These are phyloP conservation scores for Cryptomyrus ogoouensis DNA, from an alignment of 2,113 vertebrate species.

Conservation along the genomic window DNA sequence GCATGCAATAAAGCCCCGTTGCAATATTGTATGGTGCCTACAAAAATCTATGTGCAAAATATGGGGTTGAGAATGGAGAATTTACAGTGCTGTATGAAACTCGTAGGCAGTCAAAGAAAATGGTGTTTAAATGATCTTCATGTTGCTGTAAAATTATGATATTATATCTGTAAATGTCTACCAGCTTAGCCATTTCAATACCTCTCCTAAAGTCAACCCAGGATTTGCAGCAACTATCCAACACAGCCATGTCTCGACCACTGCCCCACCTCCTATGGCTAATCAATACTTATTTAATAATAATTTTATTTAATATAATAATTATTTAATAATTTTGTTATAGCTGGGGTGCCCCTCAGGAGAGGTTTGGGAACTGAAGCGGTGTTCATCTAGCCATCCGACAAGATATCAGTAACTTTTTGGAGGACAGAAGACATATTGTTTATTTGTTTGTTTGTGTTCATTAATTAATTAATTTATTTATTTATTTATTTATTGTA, in stretches of 20 bases:
- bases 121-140: not conserved
- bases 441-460: not conserved
- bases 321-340: not conserved
- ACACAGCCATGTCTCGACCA: not conserved
- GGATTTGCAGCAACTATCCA: not conserved
- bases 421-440: not conserved
- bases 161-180: not conserved
- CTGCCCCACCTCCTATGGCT: not conserved
- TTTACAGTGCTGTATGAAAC: not conserved
- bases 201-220: not conserved
- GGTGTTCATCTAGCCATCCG: not conserved
- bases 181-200: not conserved
- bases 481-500: not conserved
- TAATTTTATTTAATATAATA: not conserved
- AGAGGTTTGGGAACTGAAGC: not conserved
- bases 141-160: not conserved
- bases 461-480: not conserved
- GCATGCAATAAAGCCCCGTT: not conserved
- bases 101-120: not conserved
- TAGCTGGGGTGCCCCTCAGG: not conserved
- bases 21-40: too few species aligned
- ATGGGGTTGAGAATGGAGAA: not conserved
- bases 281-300: not conserved
- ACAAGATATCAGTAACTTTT: not conserved
- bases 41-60: not conserved